These are phyloP conservation scores for Heliocidaris erythrogramma DNA, from an alignment of 35 echinoderm and acorn worm species.

Conservation along the genomic window DNA sequence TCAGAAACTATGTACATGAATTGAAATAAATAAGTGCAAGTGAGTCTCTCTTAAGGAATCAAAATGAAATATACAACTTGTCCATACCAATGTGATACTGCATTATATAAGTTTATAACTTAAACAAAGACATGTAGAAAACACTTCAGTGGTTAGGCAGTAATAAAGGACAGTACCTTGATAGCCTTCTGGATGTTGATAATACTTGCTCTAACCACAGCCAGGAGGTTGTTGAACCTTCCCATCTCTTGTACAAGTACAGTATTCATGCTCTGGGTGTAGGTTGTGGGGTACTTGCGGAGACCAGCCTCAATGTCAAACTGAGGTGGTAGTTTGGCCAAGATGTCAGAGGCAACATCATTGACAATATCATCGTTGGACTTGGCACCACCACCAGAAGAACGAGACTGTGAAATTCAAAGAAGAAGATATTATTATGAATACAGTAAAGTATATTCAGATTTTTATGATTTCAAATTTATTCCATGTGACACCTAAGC, in stretches of 20 bases:
- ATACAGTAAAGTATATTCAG: neutral
- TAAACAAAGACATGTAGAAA: neutral
- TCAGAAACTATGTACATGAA: too few relatives aligned
- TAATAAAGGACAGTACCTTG: constrained; percentile 64
- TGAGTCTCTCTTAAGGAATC: too few relatives aligned
- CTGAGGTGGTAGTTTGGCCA: constrained; percentile 78
- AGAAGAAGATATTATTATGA: neutral
- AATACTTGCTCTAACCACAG: constrained; percentile 71
- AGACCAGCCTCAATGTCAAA: constrained; percentile 95
- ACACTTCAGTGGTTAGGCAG: neutral
- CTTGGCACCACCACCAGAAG: constrained; percentile 83
- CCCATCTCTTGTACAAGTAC: constrained; percentile 96
- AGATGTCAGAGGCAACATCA: constrained; percentile 91
- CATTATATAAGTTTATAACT: neutral
- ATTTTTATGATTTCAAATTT: neutral
- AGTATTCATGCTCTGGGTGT: constrained; percentile 99
- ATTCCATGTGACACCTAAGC: neutral
- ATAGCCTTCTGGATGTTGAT: constrained; percentile 99
- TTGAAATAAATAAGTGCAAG: too few relatives aligned
- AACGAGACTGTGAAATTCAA: constrained; percentile 70
- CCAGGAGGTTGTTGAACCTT: constrained; percentile 90
- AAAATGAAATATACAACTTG: too few relatives aligned
- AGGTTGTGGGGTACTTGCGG: constrained; percentile 94
- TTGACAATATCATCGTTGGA: constrained; percentile 90
- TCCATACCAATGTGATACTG: neutral